phyloP scores from a whole-genome alignment of 2,797 vertebrate genomes.

The Hippopotamyrus pictus region DNA sequence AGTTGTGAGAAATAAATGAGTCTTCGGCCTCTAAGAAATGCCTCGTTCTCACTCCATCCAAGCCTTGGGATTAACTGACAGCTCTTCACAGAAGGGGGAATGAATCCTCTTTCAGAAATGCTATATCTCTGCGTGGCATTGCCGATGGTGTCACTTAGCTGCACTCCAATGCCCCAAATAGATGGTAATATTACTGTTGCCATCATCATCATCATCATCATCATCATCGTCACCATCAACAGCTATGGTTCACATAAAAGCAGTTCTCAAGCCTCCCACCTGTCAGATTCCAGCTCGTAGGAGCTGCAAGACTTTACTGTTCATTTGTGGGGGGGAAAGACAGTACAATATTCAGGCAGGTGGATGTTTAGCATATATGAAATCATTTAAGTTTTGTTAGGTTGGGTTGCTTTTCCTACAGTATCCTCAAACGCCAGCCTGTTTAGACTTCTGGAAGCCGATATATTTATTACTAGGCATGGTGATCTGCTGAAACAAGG shows the following conservation, averaged over 20 bases:
- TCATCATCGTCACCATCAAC: background rate
- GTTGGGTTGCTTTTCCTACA: background rate
- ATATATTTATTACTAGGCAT: background rate
- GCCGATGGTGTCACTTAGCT: background rate
- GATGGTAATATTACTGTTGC: background rate
- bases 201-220: background rate
- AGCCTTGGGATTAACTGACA: background rate
- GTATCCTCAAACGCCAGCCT: background rate
- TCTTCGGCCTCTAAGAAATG: background rate
- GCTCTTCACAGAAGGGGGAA: background rate
- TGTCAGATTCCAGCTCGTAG: background rate
- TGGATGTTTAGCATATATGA: background rate
- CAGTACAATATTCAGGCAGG: background rate
- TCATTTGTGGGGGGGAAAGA: background rate
- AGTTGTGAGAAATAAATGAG: background rate
- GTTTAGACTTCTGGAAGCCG: background rate
- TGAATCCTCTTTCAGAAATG: background rate
- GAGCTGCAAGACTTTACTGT: background rate
- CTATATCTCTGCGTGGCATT: background rate
- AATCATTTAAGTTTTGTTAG: background rate
- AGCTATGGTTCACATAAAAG: background rate
- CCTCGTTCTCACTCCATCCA: background rate
- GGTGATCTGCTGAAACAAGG: background rate
- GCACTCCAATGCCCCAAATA: background rate
- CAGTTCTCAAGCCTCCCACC: background rate